Percentiles rank a stretch among this genome's conserved stretches.
phyloP scores from a whole-genome alignment of 2,888 invertebrate genomes.

The Scaptomyza caliginosa region DNA sequence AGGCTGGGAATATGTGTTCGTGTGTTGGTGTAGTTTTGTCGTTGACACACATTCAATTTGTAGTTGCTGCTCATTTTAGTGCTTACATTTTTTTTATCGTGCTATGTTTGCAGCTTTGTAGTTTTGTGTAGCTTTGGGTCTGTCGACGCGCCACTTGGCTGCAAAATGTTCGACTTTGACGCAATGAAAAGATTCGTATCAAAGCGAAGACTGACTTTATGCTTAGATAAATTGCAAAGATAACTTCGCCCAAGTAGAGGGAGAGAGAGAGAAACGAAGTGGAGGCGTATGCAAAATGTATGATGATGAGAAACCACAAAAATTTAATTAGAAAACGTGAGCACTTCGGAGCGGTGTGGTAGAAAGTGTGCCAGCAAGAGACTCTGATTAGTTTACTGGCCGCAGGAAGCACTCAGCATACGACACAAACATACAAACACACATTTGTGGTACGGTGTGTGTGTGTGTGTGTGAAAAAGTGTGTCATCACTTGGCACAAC shows the following conservation, averaged over 20 bases:
- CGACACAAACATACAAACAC: slow-evolving; percentile 8
- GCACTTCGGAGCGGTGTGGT: slow-evolving; percentile 34
- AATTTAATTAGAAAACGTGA: slow-evolving; percentile 71
- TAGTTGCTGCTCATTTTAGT: slow-evolving; percentile 46
- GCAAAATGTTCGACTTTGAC: slow-evolving; percentile 57
- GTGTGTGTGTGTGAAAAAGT: slow-evolving; percentile 50
- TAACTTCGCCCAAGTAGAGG: slow-evolving; percentile 39
- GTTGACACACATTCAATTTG: slow-evolving; percentile 79
- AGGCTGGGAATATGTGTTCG: slow-evolving; percentile 31
- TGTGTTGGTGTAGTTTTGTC: slow-evolving; percentile 67
- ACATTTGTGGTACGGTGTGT: slow-evolving; percentile 1
- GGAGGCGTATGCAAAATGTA: slow-evolving; percentile 47
- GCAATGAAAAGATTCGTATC: slow-evolving; percentile 59
- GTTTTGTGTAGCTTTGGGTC: slow-evolving; percentile 49
- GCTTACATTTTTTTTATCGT: slow-evolving; percentile 12
- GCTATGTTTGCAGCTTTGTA: slow-evolving; percentile 50
- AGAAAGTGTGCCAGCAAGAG: slow-evolving; percentile 47
- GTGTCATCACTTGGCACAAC: slow-evolving; percentile 72
- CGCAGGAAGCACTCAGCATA: slow-evolving; percentile 42
- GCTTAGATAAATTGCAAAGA: slow-evolving; percentile 71
- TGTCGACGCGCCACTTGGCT: slow-evolving; percentile 44
- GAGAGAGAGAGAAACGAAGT: slow-evolving; percentile 29
- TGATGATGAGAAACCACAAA: slow-evolving; percentile 29
- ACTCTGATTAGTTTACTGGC: slow-evolving; percentile 32
- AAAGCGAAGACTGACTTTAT: slow-evolving; percentile 48